Percentiles rank a stretch among this genome's conserved stretches.
These are phyloP conservation scores for Eciton burchellii DNA, from an alignment of 1,140 invertebrate genomes.

Conservation along the genomic window DNA sequence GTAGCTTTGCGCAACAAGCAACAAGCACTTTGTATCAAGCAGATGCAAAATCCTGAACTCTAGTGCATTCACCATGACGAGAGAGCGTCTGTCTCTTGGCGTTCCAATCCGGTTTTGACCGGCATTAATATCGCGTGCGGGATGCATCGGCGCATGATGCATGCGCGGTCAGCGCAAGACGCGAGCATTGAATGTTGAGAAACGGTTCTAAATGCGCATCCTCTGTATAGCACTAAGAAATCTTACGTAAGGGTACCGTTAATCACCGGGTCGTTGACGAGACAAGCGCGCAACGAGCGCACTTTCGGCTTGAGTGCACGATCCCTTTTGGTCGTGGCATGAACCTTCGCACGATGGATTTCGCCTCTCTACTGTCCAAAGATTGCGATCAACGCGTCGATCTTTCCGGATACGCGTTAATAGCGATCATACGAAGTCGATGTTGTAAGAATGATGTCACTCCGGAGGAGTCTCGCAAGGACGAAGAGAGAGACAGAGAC, in stretches of 20 bases:
- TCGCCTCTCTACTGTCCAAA: slow-evolving; percentile 31
- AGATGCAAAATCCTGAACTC: background rate
- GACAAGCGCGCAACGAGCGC: slow-evolving; percentile 1
- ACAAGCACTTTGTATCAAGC: background rate
- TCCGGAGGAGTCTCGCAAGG: background rate
- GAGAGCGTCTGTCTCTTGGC: slow-evolving; percentile 24
- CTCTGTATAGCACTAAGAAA: slow-evolving; percentile 26
- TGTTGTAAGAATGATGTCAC: background rate
- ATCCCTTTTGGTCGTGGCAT: slow-evolving; percentile 5
- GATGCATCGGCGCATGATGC: slow-evolving; percentile 21
- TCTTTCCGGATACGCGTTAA: slow-evolving; percentile 9
- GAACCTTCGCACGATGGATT: too few species aligned
- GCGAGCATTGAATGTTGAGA: background rate
- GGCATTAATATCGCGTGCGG: background rate
- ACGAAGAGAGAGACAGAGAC: background rate
- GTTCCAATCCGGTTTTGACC: background rate
- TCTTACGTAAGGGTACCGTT: slow-evolving; percentile 13
- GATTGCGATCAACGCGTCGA: slow-evolving; percentile 34
- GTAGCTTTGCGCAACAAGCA: background rate
- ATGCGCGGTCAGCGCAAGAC: background rate
- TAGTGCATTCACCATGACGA: background rate
- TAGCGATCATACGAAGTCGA: slow-evolving; percentile 15
- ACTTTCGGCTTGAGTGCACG: slow-evolving; percentile 23
- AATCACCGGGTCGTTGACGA: slow-evolving; percentile 27
- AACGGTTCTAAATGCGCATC: slow-evolving; percentile 4